These are phyloP conservation scores for Meda fulgida DNA, from an alignment of 2,797 vertebrate genomes.

Conservation along the genomic window DNA sequence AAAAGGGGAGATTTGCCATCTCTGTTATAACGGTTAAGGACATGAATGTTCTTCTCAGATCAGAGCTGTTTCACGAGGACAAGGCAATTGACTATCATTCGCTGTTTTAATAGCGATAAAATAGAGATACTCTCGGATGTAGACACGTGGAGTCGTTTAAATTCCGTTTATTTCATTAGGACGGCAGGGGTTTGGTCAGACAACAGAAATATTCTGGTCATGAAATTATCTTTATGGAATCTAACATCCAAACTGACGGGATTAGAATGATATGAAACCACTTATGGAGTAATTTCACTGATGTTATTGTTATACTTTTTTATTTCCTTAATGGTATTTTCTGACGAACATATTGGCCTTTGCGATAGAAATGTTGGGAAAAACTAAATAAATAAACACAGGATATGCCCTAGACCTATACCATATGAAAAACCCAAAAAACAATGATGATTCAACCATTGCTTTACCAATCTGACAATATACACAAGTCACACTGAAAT, in stretches of 20 bases:
- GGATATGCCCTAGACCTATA: constrained; percentile 10
- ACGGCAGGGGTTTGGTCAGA: neutral
- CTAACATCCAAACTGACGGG: neutral
- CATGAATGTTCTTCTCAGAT: constrained; percentile 18
- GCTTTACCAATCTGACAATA: neutral
- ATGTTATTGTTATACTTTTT: neutral
- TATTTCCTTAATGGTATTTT: constrained; percentile 4
- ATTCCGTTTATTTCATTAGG: neutral
- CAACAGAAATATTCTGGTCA: constrained; percentile 3
- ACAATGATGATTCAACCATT: neutral
- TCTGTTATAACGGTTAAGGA: neutral
- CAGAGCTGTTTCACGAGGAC: neutral
- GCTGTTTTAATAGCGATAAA: constrained; percentile 21
- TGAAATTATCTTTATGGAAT: constrained; percentile 17
- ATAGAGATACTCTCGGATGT: neutral
- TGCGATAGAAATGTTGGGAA: neutral
- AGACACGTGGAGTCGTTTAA: neutral
- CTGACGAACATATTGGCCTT: neutral
- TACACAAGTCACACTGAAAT: neutral
- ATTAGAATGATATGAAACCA: constrained; percentile 4
- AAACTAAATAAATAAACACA: constrained; percentile 19
- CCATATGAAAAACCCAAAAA: neutral
- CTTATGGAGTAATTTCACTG: neutral
- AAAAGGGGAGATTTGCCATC: neutral
- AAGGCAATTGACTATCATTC: neutral